A percentile compares a stretch with the other conserved stretches of the same genome.
Conservation (phyloP, 2,888 invertebrate species). For the Drosophila dives region DNA sequence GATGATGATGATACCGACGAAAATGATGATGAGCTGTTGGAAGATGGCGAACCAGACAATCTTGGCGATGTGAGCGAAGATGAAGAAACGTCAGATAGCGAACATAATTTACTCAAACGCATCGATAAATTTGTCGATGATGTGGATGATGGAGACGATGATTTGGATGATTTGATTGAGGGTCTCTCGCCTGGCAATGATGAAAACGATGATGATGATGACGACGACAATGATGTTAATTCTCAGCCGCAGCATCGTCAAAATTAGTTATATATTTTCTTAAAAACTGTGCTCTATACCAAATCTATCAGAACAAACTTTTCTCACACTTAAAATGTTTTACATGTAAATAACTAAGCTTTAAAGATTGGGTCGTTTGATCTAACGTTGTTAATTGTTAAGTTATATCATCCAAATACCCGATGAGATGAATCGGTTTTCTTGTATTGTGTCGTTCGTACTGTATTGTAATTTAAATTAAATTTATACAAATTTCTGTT, state of each 20-base stretch:
- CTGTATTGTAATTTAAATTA: constrained; percentile 59
- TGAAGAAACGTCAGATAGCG: constrained; percentile 38
- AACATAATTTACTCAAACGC: constrained; percentile 76
- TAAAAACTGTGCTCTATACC: constrained; percentile 82
- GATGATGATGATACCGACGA: constrained; percentile 53
- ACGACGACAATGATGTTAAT: constrained; percentile 37
- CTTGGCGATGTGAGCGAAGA: constrained; percentile 35
- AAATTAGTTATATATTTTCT: constrained; percentile 53
- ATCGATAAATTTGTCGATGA: constrained; percentile 76
- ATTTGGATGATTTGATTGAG: constrained; percentile 65
- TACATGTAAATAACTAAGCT: constrained; percentile 71
- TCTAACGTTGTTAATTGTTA: constrained; percentile 51
- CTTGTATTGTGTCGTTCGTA: constrained; percentile 51
- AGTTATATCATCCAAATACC: constrained; percentile 25
- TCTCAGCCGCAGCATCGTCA: constrained; percentile 34
- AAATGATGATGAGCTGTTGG: constrained; percentile 35
- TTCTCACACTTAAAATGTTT: constrained; percentile 55
- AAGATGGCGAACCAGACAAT: constrained; percentile 33
- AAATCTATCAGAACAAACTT: constrained; percentile 78
- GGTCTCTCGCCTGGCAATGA: constrained; percentile 46
- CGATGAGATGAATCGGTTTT: constrained; percentile 17
- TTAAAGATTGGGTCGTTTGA: constrained; percentile 39
- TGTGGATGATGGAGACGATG: constrained; percentile 71
- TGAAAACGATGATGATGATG: constrained; percentile 41
- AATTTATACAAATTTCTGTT: constrained; percentile 57